Conservation (phyloP, 2,888 invertebrate species). For the Caenorhabditis panamensis region DNA sequence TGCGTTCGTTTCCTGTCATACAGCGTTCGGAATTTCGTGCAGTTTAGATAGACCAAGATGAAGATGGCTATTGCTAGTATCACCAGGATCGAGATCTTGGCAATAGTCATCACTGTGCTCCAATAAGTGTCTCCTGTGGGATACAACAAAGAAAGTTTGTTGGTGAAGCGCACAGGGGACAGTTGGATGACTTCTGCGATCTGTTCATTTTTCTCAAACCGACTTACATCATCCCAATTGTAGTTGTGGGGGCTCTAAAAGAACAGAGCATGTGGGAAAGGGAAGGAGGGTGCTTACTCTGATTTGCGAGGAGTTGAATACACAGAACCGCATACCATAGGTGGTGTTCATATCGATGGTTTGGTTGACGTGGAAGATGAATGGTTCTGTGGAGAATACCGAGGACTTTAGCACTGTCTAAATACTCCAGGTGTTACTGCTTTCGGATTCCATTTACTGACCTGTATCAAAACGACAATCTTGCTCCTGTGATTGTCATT, state of each 20-base stretch:
- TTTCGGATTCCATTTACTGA: neutral
- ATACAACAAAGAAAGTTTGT: constrained; percentile 39
- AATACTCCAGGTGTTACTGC: neutral
- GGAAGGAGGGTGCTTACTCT: constrained; percentile 33
- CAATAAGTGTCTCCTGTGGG: constrained; percentile 51
- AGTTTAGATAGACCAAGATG: constrained; percentile 73
- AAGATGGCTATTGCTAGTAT: constrained; percentile 65
- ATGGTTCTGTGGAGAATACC: constrained; percentile 69
- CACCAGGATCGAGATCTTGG: constrained; percentile 66
- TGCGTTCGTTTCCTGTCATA: constrained; percentile 73
- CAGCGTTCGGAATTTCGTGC: constrained; percentile 66
- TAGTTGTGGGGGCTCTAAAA: constrained; percentile 61
- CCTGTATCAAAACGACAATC: constrained; percentile 65
- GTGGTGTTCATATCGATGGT: constrained; percentile 62
- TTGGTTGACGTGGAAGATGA: constrained; percentile 70
- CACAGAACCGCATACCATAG: constrained; percentile 74
- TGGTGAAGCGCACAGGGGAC: constrained; percentile 65
- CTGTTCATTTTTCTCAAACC: constrained; percentile 50
- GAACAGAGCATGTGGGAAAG: neutral
- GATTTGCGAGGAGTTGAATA: constrained; percentile 64
- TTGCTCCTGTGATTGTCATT: constrained; percentile 51
- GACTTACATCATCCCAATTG: constrained; percentile 63
- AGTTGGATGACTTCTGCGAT: constrained; percentile 59
- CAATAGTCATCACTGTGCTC: constrained; percentile 64
- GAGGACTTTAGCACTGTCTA: constrained; percentile 65